A percentile compares a stretch with the other conserved stretches of the same genome.
Evolutionary conservation across 2,113 vertebrate genomes (phyloP).

Genomic region (Climacteris rufus): DNA sequence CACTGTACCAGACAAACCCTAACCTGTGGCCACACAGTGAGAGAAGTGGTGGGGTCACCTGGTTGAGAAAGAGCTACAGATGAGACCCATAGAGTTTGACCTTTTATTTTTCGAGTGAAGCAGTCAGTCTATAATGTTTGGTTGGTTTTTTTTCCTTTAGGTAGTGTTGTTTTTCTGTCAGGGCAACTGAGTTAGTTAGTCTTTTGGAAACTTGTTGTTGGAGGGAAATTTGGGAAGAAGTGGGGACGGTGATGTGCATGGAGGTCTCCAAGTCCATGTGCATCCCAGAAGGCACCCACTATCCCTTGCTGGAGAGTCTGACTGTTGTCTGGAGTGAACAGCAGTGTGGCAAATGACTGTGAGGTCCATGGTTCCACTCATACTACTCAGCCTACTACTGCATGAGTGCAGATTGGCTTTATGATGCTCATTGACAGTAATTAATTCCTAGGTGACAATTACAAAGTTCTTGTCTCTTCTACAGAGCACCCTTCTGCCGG

Average conservation of each 20-base stretch:
- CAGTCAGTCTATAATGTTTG: neutral
- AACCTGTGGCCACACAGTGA: neutral
- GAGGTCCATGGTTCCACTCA: neutral
- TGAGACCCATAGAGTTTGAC: neutral
- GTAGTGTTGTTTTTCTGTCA: neutral
- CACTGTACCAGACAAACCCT: rapidly evolving
- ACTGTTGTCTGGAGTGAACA: neutral
- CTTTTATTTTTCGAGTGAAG: neutral
- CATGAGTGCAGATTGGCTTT: neutral
- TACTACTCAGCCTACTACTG: neutral
- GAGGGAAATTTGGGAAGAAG: neutral
- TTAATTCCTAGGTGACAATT: neutral
- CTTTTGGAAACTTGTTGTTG: neutral
- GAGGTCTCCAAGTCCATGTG: neutral
- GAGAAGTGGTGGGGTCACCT: neutral
- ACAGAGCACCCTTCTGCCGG: neutral
- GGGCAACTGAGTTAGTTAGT: neutral
- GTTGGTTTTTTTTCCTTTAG: neutral
- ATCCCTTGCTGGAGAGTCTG: neutral
- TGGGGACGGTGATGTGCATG: no score
- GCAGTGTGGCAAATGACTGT: neutral
- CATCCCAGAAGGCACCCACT: neutral
- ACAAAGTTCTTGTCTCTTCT: neutral
- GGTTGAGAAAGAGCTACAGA: neutral
- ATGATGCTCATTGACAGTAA: neutral